A percentile compares a stretch with the other conserved stretches of the same genome.
These are phyloP conservation scores for Corydoras maculifer DNA, from an alignment of 2,113 vertebrate genomes.

Conservation along the genomic window DNA sequence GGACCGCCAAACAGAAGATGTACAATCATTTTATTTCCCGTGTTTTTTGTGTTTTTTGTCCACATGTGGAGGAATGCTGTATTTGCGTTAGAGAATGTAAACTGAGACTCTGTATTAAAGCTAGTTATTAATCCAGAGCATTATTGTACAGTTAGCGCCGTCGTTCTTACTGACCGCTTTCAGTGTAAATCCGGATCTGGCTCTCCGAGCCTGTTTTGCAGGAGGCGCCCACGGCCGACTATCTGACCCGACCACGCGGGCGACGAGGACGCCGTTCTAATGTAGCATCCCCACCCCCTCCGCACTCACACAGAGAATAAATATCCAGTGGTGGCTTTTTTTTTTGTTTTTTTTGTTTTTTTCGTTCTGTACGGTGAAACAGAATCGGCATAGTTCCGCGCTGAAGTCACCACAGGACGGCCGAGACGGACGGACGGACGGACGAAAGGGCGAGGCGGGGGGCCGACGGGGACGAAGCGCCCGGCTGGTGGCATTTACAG, in stretches of 20 bases:
- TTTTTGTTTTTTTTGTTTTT: not conserved
- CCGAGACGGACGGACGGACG: conserved; percentile 1
- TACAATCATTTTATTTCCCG: conserved; percentile 82
- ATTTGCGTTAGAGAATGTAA: conserved; percentile 83
- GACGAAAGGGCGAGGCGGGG: not conserved
- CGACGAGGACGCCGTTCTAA: conserved; percentile 21
- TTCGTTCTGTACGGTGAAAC: conserved; percentile 18
- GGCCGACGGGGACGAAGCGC: not conserved
- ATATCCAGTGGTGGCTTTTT: conserved; percentile 27
- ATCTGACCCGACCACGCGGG: conserved; percentile 16
- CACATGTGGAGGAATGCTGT: conserved; percentile 78
- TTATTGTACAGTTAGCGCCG: conserved; percentile 79
- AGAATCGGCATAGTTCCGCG: conserved; percentile 19
- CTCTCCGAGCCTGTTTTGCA: conserved; percentile 16
- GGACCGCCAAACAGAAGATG: conserved; percentile 74
- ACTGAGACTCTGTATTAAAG: conserved; percentile 82
- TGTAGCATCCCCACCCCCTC: conserved; percentile 37
- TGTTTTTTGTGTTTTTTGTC: conserved; percentile 74
- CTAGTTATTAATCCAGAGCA: conserved; percentile 77
- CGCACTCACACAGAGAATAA: conserved; percentile 20
- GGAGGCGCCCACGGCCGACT: conserved; percentile 20
- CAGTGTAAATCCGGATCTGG: conserved; percentile 63
- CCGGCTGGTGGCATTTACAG: conserved; percentile 14
- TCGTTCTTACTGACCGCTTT: conserved; percentile 71
- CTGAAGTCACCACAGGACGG: conserved; percentile 29